A percentile compares a stretch with the other conserved stretches of the same genome.
Conservation (phyloP, 2,797 vertebrate species). For the Poeciliopsis infans region DNA sequence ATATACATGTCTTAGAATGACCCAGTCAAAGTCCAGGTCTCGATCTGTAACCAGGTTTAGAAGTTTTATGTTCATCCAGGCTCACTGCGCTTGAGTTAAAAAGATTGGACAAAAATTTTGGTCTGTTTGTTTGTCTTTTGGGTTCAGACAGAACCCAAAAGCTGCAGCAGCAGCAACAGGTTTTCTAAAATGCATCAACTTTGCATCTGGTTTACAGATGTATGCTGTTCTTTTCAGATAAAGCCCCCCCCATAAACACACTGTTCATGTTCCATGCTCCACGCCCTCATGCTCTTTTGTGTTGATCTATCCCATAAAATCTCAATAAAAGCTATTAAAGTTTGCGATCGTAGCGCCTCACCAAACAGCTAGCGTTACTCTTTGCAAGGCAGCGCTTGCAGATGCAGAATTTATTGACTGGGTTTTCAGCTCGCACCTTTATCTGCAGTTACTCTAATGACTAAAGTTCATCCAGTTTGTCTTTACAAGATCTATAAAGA, state of each 20-base stretch:
- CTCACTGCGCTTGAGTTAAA: not conserved
- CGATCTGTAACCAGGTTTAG: not conserved
- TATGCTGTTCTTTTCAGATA: not conserved
- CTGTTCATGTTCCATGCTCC: not conserved
- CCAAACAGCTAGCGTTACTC: not conserved
- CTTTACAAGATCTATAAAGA: conserved; percentile 48
- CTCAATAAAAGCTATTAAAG: not conserved
- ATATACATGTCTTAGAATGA: not conserved
- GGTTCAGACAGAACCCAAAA: not conserved
- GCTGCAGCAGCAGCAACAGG: not conserved
- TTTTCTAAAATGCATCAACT: not conserved
- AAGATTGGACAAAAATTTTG: not conserved
- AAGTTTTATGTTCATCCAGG: not conserved
- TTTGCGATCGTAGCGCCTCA: not conserved
- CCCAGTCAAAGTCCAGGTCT: not conserved
- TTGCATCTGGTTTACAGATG: not conserved
- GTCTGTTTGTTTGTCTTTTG: not conserved
- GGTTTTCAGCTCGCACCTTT: conserved; percentile 22
- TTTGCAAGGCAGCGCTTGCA: not conserved
- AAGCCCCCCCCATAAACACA: no score
- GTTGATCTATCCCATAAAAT: not conserved
- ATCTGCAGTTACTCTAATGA: conserved; percentile 32
- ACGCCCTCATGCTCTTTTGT: not conserved
- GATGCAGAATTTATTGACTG: not conserved
- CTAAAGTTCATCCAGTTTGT: conserved; percentile 32